phyloP scores from a whole-genome alignment of 2,113 vertebrate genomes.

The Dunckerocampus dactyliophorus region DNA sequence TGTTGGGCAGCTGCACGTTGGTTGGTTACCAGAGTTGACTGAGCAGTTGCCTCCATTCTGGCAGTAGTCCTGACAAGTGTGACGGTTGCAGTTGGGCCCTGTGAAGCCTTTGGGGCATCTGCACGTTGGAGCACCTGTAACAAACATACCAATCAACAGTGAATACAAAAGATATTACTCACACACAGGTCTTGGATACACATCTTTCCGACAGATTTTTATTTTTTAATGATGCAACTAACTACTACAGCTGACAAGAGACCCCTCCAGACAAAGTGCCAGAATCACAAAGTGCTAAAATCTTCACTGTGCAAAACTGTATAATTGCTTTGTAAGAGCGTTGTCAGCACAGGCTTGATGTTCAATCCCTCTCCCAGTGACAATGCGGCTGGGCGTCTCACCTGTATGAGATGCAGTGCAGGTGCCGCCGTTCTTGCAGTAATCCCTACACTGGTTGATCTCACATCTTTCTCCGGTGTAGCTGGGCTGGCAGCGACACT shows the following conservation, averaged over 20 bases:
- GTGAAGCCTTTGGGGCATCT: conserved; percentile 92
- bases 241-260: too few relatives aligned
- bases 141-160: neutral
- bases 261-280: too few relatives aligned
- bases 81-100: conserved; percentile 84
- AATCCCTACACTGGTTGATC: conserved; percentile 87
- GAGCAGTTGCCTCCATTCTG: conserved; percentile 86
- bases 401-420: conserved; percentile 89
- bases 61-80: conserved; percentile 86
- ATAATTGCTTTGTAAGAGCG: too few relatives aligned
- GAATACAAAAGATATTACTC: neutral
- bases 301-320: too few relatives aligned
- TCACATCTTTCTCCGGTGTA: conserved; percentile 90
- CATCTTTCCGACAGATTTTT: too few relatives aligned
- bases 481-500: conserved; percentile 93
- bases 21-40: conserved; percentile 90
- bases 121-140: conserved; percentile 87
- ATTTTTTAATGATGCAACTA: too few relatives aligned
- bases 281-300: too few relatives aligned
- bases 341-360: too few relatives aligned
- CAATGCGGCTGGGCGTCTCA: conserved; percentile 34
- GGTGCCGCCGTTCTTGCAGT: conserved; percentile 93
- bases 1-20: conserved; percentile 80
- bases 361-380: too few relatives aligned
- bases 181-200: neutral